phyloP scores from a whole-genome alignment of 2,113 vertebrate genomes.

The Chaenocephalus aceratus region DNA sequence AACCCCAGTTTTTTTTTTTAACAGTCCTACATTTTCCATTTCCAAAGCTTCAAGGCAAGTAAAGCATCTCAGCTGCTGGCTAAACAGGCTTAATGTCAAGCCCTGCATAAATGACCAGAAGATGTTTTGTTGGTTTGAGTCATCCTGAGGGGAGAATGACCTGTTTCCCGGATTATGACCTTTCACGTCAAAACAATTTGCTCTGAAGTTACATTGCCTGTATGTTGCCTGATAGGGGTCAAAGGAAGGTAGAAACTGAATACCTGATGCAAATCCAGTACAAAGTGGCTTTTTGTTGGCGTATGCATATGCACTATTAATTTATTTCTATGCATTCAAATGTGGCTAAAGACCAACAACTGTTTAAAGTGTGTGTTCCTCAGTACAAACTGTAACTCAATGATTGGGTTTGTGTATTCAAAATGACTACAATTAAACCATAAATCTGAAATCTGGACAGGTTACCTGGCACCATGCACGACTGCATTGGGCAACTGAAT shows the following conservation, averaged over 20 bases:
- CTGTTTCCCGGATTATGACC: not conserved
- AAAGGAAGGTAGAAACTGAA: not conserved
- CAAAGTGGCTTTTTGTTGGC: not conserved
- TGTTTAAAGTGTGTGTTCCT: not conserved
- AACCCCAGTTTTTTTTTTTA: too few species aligned
- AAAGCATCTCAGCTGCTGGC: too few species aligned
- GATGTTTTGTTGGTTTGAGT: not conserved
- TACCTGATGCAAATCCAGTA: not conserved
- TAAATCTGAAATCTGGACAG: not conserved
- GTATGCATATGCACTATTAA: not conserved
- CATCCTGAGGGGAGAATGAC: not conserved
- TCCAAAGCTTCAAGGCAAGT: too few species aligned
- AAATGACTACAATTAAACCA: not conserved
- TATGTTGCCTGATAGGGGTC: not conserved
- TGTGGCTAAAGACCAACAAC: too few species aligned
- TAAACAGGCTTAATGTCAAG: too few species aligned
- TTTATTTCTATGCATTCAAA: not conserved
- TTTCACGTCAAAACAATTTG: not conserved
- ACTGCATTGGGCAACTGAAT: conserved; percentile 5
- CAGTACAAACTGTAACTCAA: too few species aligned
- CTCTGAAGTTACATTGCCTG: not conserved
- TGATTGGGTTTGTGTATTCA: not conserved
- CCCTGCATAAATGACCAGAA: not conserved
- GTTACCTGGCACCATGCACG: not conserved
- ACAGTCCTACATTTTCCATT: too few species aligned